Conservation (phyloP, 2,113 vertebrate species). For the Hypanus sabinus region DNA sequence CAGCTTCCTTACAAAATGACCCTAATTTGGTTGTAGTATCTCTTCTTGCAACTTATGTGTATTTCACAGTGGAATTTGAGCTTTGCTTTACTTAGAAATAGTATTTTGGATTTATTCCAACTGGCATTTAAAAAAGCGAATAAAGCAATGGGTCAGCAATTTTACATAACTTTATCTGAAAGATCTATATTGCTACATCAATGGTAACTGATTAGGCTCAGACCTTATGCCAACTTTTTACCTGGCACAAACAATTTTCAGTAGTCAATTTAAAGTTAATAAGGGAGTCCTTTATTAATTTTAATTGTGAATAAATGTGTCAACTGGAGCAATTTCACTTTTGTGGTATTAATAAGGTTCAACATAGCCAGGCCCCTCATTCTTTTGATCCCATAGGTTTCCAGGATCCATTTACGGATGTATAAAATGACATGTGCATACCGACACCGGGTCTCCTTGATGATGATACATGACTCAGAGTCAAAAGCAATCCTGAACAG, state of each 20-base stretch:
- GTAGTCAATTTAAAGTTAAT: neutral
- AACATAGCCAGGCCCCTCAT: neutral
- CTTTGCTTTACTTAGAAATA: neutral
- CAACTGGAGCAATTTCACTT: neutral
- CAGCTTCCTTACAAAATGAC: neutral
- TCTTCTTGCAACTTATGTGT: neutral
- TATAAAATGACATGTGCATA: neutral
- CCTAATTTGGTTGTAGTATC: neutral
- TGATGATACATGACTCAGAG: neutral
- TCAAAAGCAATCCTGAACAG: neutral
- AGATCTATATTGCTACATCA: neutral
- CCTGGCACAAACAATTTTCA: neutral
- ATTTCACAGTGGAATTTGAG: neutral
- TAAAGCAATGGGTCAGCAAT: neutral
- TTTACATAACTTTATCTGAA: neutral
- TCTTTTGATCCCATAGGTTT: neutral
- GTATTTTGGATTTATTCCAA: neutral
- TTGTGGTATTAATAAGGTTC: neutral
- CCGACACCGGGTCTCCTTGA: neutral
- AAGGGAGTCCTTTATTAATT: neutral
- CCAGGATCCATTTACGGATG: neutral
- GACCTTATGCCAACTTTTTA: neutral
- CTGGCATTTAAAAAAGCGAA: neutral
- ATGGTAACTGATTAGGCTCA: neutral
- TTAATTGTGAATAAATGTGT: neutral